Base-by-base conservation (phyloP, 2,797 vertebrate species). In the Vespertilio murinus region DNA sequence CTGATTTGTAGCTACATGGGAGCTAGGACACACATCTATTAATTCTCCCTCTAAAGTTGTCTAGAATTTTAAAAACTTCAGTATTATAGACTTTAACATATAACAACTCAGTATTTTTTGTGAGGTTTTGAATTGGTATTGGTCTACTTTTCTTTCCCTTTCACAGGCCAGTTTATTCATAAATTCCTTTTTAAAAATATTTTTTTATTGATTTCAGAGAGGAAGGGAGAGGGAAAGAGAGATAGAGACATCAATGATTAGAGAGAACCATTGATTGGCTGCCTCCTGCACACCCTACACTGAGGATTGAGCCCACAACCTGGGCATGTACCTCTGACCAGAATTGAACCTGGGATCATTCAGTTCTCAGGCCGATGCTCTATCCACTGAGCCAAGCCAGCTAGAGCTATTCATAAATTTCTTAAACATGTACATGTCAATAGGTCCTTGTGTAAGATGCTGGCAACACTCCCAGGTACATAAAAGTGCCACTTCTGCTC, bases 101-200 rank as follows among this genome's bases (percentile, higher is more conserved):
- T 33, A 94, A 13, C 12, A 87, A n/a, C 11, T 92, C 33, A 91
- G 6, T 92, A 74, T 79, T 54, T 80, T 40, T 9, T 71, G 8
- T 54, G 1, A 67, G 54, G n/a, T 52, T 79, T 91, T 90, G 77
- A 59, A 65, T 84, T 90, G 33, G 13, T 67, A 84, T 88, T 65
- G 22, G 59, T 38, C 65, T 23, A 28, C 78, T 94, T 92, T 64
- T 81, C 67, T 90, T 95, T 79, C n/a, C 73, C 9, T 71, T 81
- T 81, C 30, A 64, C 11, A 61, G 30, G 33, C 38, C 4, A 82
- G 49, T 88, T 71, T 30, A 14, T 64, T 61, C 17, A 74, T 88
- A 82, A 89, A 42, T 77, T 28, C 28, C 23, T 16, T 61, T 61
- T 61, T 30, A 28, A 28, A 28, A 59, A 30, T 30, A 30, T 30